Evolutionary conservation across 2,113 vertebrate genomes (phyloP).

Genomic region (Arizona elegans): DNA sequence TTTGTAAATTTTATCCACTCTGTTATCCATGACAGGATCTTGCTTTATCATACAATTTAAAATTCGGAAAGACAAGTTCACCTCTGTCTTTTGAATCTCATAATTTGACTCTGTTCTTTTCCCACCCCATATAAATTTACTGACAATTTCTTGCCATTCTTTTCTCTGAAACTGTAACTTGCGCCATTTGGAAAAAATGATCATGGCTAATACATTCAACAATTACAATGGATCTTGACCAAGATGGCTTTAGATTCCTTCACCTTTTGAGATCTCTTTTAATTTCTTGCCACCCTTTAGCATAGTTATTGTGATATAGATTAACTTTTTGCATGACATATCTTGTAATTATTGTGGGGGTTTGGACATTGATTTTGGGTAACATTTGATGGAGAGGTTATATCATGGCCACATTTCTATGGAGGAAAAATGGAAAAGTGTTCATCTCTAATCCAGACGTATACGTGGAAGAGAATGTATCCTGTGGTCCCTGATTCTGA

Average conservation of each 20-base stretch:
- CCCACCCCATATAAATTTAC: not conserved
- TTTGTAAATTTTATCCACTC: not conserved
- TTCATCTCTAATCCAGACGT: not conserved
- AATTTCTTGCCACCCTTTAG: not conserved
- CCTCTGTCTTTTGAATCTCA: not conserved
- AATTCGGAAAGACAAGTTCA: not conserved
- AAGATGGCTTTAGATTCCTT: not conserved
- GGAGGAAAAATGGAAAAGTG: not conserved
- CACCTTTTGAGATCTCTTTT: not conserved
- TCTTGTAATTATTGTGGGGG: not conserved
- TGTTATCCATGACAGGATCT: not conserved
- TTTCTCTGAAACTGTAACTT: not conserved
- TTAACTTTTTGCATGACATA: not conserved
- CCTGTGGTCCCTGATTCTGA: not conserved
- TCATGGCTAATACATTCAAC: not conserved
- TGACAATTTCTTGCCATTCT: not conserved
- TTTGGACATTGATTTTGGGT: not conserved
- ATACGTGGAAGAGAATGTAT: not conserved
- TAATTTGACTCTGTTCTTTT: not conserved
- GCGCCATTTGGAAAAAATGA: not conserved
- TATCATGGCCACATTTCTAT: not conserved
- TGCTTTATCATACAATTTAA: not conserved
- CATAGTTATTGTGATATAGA: not conserved
- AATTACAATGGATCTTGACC: not conserved
- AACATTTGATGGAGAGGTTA: not conserved